These are phyloP conservation scores for Acanthurus leucopareius DNA, from an alignment of 2,797 vertebrate species.

Conservation along the genomic window DNA sequence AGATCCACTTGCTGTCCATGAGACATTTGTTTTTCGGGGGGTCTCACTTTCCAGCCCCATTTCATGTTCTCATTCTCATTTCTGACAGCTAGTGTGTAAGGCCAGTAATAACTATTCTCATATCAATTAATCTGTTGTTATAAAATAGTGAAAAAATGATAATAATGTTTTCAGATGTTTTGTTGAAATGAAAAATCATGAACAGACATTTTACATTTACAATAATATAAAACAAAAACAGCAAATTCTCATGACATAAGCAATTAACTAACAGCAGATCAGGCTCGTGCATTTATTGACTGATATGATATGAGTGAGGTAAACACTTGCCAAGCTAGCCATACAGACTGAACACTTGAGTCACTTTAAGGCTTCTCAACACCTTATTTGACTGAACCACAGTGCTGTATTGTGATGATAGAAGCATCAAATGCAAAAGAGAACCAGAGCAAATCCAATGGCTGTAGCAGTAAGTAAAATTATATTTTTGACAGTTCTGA, in stretches of 20 bases:
- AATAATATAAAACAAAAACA: background rate
- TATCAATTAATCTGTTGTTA: background rate
- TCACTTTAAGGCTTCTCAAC: constrained; percentile 12
- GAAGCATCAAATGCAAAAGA: background rate
- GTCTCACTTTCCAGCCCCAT: background rate
- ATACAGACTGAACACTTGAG: constrained; percentile 8
- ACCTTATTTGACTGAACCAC: constrained; percentile 6
- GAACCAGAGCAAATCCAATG: background rate
- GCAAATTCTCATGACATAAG: background rate
- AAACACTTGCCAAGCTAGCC: constrained; percentile 27
- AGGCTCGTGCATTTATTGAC: too few relatives aligned
- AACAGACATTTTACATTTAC: too few relatives aligned
- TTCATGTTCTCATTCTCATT: background rate
- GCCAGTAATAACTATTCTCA: background rate
- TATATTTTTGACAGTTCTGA: constrained; percentile 22
- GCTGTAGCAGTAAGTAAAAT: background rate
- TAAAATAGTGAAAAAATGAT: background rate
- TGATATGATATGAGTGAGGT: too few relatives aligned
- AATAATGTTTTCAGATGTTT: too few relatives aligned
- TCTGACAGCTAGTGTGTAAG: background rate
- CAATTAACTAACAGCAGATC: background rate
- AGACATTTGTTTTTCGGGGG: background rate
- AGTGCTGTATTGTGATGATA: background rate
- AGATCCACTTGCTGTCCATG: background rate
- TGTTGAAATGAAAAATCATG: too few relatives aligned